Conservation (phyloP, 2,797 vertebrate genomes). For the Chelmon rostratus region DNA sequence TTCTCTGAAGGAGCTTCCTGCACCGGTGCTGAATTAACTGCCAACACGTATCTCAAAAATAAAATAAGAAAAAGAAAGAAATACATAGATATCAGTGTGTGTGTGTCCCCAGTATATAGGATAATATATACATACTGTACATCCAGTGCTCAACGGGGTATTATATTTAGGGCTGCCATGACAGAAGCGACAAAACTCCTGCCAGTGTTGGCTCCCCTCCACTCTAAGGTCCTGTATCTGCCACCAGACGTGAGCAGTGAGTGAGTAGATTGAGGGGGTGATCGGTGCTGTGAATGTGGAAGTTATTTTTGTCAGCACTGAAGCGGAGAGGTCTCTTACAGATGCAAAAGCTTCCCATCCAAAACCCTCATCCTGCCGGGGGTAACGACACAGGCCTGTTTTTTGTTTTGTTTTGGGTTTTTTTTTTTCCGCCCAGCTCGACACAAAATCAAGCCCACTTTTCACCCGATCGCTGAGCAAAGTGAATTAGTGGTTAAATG, state of each 20-base stretch:
- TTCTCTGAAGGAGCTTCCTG: slow-evolving; percentile 1
- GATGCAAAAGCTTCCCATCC: neutral
- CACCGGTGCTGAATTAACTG: neutral
- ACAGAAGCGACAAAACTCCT: slow-evolving; percentile 15
- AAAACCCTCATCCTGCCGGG: neutral
- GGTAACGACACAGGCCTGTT: neutral
- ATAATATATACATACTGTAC: neutral
- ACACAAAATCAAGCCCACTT: neutral
- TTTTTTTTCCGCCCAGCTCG: neutral
- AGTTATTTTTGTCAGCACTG: slow-evolving; percentile 1
- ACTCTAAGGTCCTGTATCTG: slow-evolving; percentile 3
- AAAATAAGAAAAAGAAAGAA: neutral
- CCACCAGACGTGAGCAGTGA: neutral
- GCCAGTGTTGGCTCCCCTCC: slow-evolving; percentile 32
- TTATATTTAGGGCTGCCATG: slow-evolving; percentile 5
- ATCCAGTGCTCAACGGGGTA: neutral
- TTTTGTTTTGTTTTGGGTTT: neutral
- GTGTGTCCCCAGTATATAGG: no score
- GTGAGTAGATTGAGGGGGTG: neutral
- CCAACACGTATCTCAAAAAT: neutral
- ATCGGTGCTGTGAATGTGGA: neutral
- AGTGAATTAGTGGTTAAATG: neutral
- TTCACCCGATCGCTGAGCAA: neutral
- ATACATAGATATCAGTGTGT: neutral
- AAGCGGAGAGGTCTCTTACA: neutral